Evolutionary conservation across 2,113 vertebrate species (phyloP).

Genomic region (Clupea harengus): DNA sequence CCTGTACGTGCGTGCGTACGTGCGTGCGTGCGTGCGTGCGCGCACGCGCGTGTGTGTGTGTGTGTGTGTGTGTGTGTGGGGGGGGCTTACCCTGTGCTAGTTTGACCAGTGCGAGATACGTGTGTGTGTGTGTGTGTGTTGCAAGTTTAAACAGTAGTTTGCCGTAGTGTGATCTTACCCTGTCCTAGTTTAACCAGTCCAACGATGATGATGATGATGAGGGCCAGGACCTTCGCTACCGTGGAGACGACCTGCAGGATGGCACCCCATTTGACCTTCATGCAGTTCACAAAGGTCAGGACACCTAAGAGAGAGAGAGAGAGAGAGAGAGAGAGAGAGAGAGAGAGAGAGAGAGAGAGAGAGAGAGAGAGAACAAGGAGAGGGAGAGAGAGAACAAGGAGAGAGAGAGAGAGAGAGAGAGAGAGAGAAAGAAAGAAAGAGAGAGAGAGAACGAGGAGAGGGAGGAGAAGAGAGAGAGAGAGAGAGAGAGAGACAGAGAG

Average conservation of each 20-base stretch:
- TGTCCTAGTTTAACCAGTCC: conserved; percentile 71
- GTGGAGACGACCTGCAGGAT: conserved; percentile 77
- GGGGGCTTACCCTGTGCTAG: neutral
- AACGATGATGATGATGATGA: conserved; percentile 76
- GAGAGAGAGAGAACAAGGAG: too few relatives aligned
- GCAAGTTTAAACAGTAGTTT: too few relatives aligned
- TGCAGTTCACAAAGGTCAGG: conserved; percentile 75
- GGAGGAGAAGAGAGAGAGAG: neutral
- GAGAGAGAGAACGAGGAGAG: too few relatives aligned
- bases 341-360: neutral
- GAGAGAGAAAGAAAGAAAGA: neutral
- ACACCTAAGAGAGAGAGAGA: conserved; percentile 57
- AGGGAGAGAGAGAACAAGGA: too few relatives aligned
- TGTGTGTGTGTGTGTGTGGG: too few relatives aligned
- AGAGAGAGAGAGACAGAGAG: neutral
- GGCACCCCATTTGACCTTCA: conserved; percentile 80
- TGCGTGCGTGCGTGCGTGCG: too few relatives aligned
- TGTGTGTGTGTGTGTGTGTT: neutral
- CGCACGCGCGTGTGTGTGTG: too few relatives aligned
- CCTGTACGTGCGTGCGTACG: too few relatives aligned
- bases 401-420: neutral
- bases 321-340: neutral
- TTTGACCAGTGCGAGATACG: neutral
- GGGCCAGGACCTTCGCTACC: conserved; percentile 76
- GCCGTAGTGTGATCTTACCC: conserved; percentile 64